Percentiles rank a stretch among this genome's conserved stretches.
phyloP scores from a whole-genome alignment of 1,140 invertebrate genomes.

The Holcopasites calliopsidis region DNA sequence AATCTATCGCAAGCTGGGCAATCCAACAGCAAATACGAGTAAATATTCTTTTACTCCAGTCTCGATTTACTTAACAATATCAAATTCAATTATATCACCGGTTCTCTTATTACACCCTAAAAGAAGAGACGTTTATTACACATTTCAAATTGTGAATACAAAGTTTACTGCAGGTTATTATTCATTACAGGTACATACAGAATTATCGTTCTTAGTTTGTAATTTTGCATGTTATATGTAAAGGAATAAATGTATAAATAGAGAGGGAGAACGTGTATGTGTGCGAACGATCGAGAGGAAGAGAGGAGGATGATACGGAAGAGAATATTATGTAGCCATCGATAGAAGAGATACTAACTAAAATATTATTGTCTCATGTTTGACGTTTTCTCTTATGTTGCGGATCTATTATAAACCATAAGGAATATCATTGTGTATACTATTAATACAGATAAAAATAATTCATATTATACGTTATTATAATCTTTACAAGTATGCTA shows the following conservation, averaged over 20 bases:
- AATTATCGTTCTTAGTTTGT: slow-evolving; percentile 65
- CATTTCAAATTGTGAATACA: slow-evolving; percentile 60
- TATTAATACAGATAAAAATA: slow-evolving; percentile 64
- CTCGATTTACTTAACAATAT: slow-evolving; percentile 68
- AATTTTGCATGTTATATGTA: slow-evolving; percentile 68
- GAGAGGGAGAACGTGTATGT: neutral
- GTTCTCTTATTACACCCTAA: slow-evolving; percentile 50
- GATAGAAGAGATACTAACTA: slow-evolving; percentile 45
- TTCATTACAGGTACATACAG: slow-evolving; percentile 49
- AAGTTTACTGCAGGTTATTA: slow-evolving; percentile 54
- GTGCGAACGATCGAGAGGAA: slow-evolving; percentile 4
- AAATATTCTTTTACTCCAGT: neutral
- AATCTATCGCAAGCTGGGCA: neutral
- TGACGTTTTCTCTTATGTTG: slow-evolving; percentile 58
- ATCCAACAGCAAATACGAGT: neutral
- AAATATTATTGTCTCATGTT: slow-evolving; percentile 50
- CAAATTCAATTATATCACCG: slow-evolving; percentile 36
- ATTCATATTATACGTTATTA: slow-evolving; percentile 68
- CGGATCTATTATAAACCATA: slow-evolving; percentile 36
- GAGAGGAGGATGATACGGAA: too few relatives aligned
- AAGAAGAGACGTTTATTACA: slow-evolving; percentile 52
- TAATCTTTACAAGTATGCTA: slow-evolving; percentile 68
- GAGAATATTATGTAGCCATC: slow-evolving; percentile 47
- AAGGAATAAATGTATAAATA: slow-evolving; percentile 40
- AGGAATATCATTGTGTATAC: slow-evolving; percentile 68